Base-by-base conservation (phyloP, 2,113 vertebrate genomes). In the Nothocercus nigrocapillus region DNA sequence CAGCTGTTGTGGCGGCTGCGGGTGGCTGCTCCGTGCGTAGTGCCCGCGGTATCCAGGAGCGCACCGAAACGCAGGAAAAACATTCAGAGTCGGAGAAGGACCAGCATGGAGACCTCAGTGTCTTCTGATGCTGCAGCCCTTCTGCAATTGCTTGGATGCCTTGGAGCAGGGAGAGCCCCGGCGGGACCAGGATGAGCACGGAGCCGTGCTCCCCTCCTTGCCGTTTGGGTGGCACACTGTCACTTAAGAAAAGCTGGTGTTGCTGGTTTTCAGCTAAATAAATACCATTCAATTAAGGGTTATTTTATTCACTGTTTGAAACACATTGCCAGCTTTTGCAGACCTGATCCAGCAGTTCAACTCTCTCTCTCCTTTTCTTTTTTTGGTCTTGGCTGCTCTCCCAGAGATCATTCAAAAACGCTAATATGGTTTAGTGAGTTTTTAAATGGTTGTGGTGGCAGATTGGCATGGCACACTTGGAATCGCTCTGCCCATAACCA, bases 371-470 rank as follows among this genome's bases (percentile, higher is more conserved):
- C 8, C 8, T 36, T 36, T 36, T 77, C 18, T 20, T 66, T 51
- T 51, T 5, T 3, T 86, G 27, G 38, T 61, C 34, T 95, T 95
- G 88, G 87, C 90, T 93, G 38, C 77, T 95, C 45, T 96, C 91
- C 94, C 58, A 77, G 53, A 69, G 78, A 85, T 85, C 66, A 63
- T 88, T 95, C 51, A 89, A 74, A 92, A 96, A 66, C 8, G 9
- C 20, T 81, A 34, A 81, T 78, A 63, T 7, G 24, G 68, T 90
- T 89, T 34, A 88, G 67, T 88, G 89, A 70, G 66, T 85, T 94
- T 80, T 87, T 77, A 84, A 94, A 47, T 63, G 20, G 17, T 40
- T 19, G 9, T 6, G 2, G n/a, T 88, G 80, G 30, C 68, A 84
- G 82, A n/a, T 38, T 69, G 92, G 45, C 42, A 82, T 36, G 8